These are phyloP conservation scores for Toxostoma redivivum DNA, from an alignment of 2,113 vertebrate species.

Conservation along the genomic window DNA sequence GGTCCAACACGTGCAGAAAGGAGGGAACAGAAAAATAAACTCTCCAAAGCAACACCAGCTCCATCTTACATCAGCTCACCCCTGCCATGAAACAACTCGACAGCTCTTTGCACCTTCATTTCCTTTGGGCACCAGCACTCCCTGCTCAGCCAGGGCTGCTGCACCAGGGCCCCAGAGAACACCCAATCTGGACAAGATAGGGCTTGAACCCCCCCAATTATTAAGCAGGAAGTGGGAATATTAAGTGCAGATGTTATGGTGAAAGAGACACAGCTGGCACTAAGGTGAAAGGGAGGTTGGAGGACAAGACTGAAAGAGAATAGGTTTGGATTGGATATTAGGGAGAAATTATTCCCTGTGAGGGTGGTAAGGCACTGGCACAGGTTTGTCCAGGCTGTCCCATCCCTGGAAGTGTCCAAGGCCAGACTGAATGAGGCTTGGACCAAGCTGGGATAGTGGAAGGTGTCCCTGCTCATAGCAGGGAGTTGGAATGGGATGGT, in stretches of 20 bases:
- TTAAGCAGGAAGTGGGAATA: background rate
- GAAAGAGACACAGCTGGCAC: background rate
- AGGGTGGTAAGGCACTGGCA: background rate
- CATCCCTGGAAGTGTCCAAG: background rate
- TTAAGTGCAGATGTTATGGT: background rate
- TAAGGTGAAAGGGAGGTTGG: background rate
- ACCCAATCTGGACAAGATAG: accelerated
- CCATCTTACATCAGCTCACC: background rate
- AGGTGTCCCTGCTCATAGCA: background rate
- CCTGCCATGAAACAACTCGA: background rate
- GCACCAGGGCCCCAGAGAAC: background rate
- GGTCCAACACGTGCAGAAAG: background rate
- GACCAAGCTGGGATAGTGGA: background rate
- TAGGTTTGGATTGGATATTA: background rate
- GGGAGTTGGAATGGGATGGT: background rate
- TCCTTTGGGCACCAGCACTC: accelerated
- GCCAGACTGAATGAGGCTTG: background rate
- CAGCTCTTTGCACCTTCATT: background rate
- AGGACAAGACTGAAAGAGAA: background rate
- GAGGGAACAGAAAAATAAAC: background rate
- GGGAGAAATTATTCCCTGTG: background rate
- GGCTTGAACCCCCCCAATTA: background rate
- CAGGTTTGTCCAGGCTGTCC: background rate
- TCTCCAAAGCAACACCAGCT: background rate
- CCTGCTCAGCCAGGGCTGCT: background rate